phyloP scores from a whole-genome alignment of 1,140 invertebrate genomes.

The Psix sp. region DNA sequence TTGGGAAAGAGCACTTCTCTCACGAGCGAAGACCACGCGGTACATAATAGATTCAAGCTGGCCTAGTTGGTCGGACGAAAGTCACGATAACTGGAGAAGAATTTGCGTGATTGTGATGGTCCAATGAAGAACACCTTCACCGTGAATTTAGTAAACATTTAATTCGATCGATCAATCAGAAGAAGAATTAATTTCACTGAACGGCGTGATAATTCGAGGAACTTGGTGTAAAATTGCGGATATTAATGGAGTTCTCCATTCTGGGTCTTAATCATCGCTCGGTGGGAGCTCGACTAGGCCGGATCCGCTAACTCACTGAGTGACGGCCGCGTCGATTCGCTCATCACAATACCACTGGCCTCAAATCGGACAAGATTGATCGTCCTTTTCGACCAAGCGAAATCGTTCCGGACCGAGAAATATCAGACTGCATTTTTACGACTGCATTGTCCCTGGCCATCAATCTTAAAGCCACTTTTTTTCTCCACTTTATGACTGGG shows the following conservation, averaged over 20 bases:
- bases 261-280: slow-evolving; percentile 52
- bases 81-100: slow-evolving; percentile 45
- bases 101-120: slow-evolving; percentile 24
- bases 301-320: slow-evolving; percentile 39
- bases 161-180: no score
- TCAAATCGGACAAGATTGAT: slow-evolving; percentile 54
- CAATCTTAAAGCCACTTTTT: no score
- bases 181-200: no score
- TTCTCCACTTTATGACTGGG: slow-evolving; percentile 30
- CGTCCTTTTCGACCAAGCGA: slow-evolving; percentile 33
- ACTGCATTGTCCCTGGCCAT: slow-evolving; percentile 26
- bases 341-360: slow-evolving; percentile 43
- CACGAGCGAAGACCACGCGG: slow-evolving; percentile 31
- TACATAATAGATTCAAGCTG: slow-evolving; percentile 49
- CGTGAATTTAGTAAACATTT: not conserved
- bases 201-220: slow-evolving; percentile 50
- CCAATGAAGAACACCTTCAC: slow-evolving; percentile 21
- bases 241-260: slow-evolving; percentile 47
- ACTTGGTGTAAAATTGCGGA: slow-evolving; percentile 29
- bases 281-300: slow-evolving; percentile 30
- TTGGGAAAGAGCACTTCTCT: slow-evolving; percentile 39
- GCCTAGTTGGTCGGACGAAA: slow-evolving; percentile 49
- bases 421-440: slow-evolving; percentile 50
- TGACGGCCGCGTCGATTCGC: slow-evolving; percentile 55
- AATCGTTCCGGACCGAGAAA: slow-evolving; percentile 46